phyloP scores from a whole-genome alignment of 1,140 invertebrate genomes.

The Neelides sp. region DNA sequence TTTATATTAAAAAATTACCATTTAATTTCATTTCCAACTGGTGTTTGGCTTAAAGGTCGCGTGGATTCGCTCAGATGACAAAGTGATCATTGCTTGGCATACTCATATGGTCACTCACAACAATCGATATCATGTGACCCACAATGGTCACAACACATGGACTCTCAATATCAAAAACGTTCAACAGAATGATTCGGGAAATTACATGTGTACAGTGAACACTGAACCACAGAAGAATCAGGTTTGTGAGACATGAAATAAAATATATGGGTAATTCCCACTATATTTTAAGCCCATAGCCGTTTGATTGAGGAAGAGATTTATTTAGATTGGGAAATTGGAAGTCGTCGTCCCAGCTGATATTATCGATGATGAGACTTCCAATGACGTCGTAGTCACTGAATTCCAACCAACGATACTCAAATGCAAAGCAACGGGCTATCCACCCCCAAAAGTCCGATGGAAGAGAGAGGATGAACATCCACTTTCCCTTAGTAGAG shows the following conservation, averaged over 20 bases:
- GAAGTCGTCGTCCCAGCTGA: constrained; percentile 72
- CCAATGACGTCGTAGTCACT: constrained; percentile 46
- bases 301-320: no score
- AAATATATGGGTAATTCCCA: neutral
- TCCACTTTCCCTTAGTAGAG: constrained; percentile 56
- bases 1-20: constrained; percentile 4
- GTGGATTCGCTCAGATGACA: constrained; percentile 81
- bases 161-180: constrained; percentile 75
- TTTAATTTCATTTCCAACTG: neutral
- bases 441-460: constrained; percentile 58
- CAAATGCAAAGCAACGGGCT: constrained; percentile 62
- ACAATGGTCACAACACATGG: constrained; percentile 84
- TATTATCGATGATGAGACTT: constrained; percentile 53
- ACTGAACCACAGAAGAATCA: constrained; percentile 80
- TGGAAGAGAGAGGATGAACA: constrained; percentile 65
- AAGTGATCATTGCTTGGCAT: constrained; percentile 76
- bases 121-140: constrained; percentile 63
- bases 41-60: constrained; percentile 53
- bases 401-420: constrained; percentile 65
- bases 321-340: constrained; percentile 59
- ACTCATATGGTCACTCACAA: constrained; percentile 79
- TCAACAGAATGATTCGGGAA: constrained; percentile 72
- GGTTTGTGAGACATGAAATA: constrained; percentile 42
- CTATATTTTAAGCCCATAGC: neutral
- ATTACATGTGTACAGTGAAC: constrained; percentile 84